A percentile compares a stretch with the other conserved stretches of the same genome.
These are phyloP conservation scores for Lomographa bimaculata DNA, from an alignment of 2,888 invertebrate genomes.

Conservation along the genomic window DNA sequence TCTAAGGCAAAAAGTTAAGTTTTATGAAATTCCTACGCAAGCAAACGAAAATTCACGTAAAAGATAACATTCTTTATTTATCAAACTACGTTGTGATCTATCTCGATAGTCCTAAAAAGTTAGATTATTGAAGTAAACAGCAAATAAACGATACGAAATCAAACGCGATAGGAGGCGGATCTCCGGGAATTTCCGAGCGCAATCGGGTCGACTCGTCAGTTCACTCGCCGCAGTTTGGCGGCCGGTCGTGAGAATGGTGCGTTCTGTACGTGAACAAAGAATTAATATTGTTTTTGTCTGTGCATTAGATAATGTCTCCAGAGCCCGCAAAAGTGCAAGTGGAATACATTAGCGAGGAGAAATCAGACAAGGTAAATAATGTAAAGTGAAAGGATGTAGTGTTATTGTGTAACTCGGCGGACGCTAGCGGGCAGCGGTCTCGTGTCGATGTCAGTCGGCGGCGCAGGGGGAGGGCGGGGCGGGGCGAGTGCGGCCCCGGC, in stretches of 20 bases:
- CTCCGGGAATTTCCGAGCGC: conserved; percentile 73
- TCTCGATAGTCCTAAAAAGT: background rate
- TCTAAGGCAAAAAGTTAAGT: conserved; percentile 37
- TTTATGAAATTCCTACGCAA: background rate
- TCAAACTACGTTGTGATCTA: background rate
- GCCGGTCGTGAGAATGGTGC: conserved; percentile 81
- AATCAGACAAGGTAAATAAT: conserved; percentile 74
- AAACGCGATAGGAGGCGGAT: conserved; percentile 82
- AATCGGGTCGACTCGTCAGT: conserved; percentile 68
- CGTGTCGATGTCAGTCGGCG: conserved; percentile 71
- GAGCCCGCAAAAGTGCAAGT: conserved; percentile 75
- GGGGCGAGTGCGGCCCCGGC: conserved; percentile 80
- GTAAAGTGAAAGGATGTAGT: conserved; percentile 60
- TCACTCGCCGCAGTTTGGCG: conserved; percentile 80
- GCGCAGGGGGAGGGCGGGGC: conserved; percentile 84
- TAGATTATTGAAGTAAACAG: conserved; percentile 34
- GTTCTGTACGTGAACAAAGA: conserved; percentile 76
- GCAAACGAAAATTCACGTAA: background rate
- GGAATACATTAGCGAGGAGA: conserved; percentile 79
- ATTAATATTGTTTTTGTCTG: conserved; percentile 70
- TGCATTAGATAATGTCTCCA: conserved; percentile 81
- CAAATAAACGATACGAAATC: conserved; percentile 51
- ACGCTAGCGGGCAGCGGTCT: conserved; percentile 81
- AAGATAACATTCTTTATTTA: background rate
- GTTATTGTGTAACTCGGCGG: conserved; percentile 79